phyloP scores from a whole-genome alignment of 2,113 vertebrate genomes.

The Ceuthmochares aereus region DNA sequence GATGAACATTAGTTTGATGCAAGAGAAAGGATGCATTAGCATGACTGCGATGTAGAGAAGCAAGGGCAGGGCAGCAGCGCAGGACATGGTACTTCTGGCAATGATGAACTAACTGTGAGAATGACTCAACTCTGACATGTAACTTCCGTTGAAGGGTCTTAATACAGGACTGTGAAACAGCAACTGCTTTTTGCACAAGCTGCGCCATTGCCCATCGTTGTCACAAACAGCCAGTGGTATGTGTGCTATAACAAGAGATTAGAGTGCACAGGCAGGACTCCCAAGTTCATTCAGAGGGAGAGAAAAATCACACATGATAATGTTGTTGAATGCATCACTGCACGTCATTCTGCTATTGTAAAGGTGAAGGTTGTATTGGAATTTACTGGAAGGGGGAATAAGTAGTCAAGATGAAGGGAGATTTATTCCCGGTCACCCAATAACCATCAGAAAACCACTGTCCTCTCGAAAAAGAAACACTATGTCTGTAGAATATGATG shows the following conservation, averaged over 20 bases:
- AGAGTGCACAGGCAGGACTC: not conserved
- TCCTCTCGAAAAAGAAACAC: not conserved
- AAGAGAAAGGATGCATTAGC: not conserved
- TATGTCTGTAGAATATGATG: not conserved
- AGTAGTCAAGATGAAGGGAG: not conserved
- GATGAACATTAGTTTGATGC: slow-evolving; percentile 9
- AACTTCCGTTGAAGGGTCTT: not conserved
- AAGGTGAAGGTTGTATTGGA: not conserved
- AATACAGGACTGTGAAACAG: not conserved
- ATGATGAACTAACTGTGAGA: not conserved
- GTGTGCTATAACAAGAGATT: not conserved
- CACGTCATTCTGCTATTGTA: not conserved
- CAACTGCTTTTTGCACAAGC: not conserved
- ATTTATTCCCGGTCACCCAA: not conserved
- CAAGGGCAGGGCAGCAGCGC: not conserved
- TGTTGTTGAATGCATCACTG: not conserved
- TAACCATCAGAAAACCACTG: not conserved
- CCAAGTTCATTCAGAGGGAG: not conserved
- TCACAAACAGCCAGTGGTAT: not conserved
- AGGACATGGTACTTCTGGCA: not conserved
- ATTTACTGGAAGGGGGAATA: not conserved
- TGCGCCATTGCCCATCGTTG: not conserved
- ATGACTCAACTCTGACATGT: not conserved
- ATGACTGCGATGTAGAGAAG: not conserved
- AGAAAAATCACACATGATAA: not conserved